These are phyloP conservation scores for Deroplatys truncata DNA, from an alignment of 2,888 invertebrate species.

Conservation along the genomic window DNA sequence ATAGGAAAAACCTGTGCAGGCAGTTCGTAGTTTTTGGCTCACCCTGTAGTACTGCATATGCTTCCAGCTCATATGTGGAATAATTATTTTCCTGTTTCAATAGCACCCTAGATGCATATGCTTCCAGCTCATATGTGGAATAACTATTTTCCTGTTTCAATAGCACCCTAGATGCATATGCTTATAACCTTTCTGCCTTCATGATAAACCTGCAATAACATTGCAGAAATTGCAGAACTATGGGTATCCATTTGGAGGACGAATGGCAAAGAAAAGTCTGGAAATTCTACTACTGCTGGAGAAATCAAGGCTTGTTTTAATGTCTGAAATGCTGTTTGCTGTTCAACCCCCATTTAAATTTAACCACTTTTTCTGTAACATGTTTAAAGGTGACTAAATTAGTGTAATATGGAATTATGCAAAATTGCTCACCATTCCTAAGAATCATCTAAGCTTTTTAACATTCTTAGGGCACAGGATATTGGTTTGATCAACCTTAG, in stretches of 20 bases:
- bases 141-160: neutral
- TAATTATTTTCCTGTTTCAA: neutral
- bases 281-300: too few species aligned
- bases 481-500: neutral
- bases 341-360: too few species aligned
- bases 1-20: too few species aligned
- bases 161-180: neutral
- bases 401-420: too few species aligned
- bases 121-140: neutral
- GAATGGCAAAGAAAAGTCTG: neutral
- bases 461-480: too few species aligned
- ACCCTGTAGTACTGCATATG: neutral
- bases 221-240: neutral
- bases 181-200: neutral
- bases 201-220: neutral
- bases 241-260: neutral
- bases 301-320: too few species aligned
- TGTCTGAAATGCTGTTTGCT: too few species aligned
- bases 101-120: neutral
- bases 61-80: neutral
- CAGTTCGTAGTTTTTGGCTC: too few species aligned
- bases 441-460: too few species aligned
- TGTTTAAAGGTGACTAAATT: too few species aligned
- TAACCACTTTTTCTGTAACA: too few species aligned
- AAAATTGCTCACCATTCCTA: too few species aligned